A percentile compares a stretch with the other conserved stretches of the same genome.
Conservation (phyloP, 2,797 vertebrate genomes). For the Manis crassicaudata region DNA sequence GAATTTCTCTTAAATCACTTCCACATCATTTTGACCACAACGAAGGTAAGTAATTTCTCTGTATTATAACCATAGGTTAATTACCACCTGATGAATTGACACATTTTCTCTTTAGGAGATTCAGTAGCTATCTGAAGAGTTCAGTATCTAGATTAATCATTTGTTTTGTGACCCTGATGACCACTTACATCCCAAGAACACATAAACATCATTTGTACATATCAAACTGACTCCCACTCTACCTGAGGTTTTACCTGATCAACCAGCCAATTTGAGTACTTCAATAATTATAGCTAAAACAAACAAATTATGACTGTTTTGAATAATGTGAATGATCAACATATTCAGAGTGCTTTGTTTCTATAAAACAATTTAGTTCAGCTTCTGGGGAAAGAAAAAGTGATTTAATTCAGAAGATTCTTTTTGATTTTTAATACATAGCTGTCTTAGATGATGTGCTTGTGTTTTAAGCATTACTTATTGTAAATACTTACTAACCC, state of each 20-base stretch:
- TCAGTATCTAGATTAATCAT: not conserved
- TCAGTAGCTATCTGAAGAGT: not conserved
- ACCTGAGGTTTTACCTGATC: conserved; percentile 20
- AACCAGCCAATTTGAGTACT: not conserved
- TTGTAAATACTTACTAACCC: conserved; percentile 75
- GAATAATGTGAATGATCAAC: conserved; percentile 29
- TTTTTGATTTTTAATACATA: conserved; percentile 62
- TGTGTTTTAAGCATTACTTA: conserved; percentile 77
- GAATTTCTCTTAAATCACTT: conserved; percentile 15
- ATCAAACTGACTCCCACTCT: not conserved
- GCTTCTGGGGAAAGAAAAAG: conserved; percentile 59
- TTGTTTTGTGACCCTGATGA: not conserved
- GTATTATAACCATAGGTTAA: not conserved
- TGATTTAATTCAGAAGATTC: conserved; percentile 48
- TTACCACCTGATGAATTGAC: not conserved
- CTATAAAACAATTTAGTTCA: conserved; percentile 45
- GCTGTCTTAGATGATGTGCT: conserved; percentile 40
- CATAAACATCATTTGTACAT: not conserved
- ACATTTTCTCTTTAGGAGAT: not conserved
- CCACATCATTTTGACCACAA: not conserved
- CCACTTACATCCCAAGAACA: not conserved
- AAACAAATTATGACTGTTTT: conserved; percentile 4
- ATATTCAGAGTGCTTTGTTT: conserved; percentile 43
- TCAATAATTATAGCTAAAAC: not conserved
- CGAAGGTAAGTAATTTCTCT: not conserved